Conservation (phyloP, 2,797 vertebrate species). For the Ispidina lecontei region DNA sequence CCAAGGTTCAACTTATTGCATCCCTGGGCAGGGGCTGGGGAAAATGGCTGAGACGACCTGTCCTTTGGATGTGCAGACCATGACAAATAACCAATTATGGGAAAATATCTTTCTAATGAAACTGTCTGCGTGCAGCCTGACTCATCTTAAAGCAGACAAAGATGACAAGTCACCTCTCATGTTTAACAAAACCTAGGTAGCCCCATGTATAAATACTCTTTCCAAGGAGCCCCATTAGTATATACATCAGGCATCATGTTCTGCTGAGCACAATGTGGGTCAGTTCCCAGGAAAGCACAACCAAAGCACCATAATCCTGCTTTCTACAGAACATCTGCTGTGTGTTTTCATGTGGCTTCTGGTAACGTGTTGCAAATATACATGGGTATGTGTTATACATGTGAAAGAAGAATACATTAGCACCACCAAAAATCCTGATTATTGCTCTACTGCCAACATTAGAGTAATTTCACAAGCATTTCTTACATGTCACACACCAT, state of each 20-base stretch:
- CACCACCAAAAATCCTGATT: neutral
- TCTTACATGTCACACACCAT: neutral
- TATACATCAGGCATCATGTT: slow-evolving; percentile 51
- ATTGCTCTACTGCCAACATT: neutral
- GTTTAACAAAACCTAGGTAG: slow-evolving; percentile 15
- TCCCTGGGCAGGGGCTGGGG: neutral
- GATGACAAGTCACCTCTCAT: slow-evolving; percentile 35
- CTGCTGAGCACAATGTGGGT: slow-evolving; percentile 31
- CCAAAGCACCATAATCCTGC: slow-evolving; percentile 20
- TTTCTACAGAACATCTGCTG: slow-evolving; percentile 61
- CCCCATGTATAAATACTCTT: slow-evolving; percentile 39
- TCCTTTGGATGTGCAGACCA: neutral
- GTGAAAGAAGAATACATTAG: neutral
- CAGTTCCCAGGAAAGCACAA: slow-evolving; percentile 33
- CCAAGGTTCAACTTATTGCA: neutral
- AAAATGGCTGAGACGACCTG: neutral
- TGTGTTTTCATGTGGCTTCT: slow-evolving; percentile 46
- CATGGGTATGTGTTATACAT: neutral
- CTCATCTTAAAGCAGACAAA: slow-evolving; percentile 56
- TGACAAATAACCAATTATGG: neutral
- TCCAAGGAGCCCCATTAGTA: slow-evolving; percentile 55
- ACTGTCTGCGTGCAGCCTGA: slow-evolving; percentile 40
- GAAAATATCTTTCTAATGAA: neutral
- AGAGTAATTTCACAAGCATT: neutral
- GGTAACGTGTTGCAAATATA: neutral